phyloP scores from a whole-genome alignment of 2,888 invertebrate genomes.

The Eutolmus rufibarbis region DNA sequence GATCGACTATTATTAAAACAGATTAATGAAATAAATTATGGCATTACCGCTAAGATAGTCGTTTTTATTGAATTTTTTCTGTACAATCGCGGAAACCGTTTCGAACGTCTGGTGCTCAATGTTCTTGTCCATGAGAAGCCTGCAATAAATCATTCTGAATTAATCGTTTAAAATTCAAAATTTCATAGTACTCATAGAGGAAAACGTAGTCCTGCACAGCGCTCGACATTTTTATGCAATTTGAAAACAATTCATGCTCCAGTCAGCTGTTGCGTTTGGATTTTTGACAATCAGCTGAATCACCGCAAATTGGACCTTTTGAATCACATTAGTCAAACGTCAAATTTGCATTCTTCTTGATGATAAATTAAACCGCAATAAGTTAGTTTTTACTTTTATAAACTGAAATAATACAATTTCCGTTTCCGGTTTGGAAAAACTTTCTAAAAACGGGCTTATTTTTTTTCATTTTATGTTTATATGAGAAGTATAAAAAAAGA shows the following conservation, averaged over 20 bases:
- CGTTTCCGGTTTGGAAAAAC: background rate
- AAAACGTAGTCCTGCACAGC: slow-evolving; percentile 51
- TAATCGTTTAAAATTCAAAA: background rate
- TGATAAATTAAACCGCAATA: background rate
- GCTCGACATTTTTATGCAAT: slow-evolving; percentile 49
- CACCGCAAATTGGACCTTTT: background rate
- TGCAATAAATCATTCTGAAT: slow-evolving; percentile 29
- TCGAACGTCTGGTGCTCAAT: slow-evolving; percentile 80
- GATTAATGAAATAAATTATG: background rate
- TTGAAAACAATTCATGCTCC: background rate
- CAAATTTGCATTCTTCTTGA: background rate
- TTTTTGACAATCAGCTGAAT: background rate
- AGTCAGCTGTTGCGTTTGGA: background rate
- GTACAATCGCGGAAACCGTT: slow-evolving; percentile 75
- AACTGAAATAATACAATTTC: background rate
- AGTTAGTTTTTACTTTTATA: background rate
- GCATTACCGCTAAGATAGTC: slow-evolving; percentile 71
- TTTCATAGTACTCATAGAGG: slow-evolving; percentile 50
- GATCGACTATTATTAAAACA: slow-evolving; percentile 49
- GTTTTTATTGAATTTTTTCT: slow-evolving; percentile 78
- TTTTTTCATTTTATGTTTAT: no score
- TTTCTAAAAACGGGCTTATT: no score
- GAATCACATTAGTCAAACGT: background rate
- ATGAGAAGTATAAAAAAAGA: no score
- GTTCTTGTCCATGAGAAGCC: slow-evolving; percentile 67